Base-by-base conservation (phyloP, 1,140 invertebrate species). In the Chrysomallon squamiferum region DNA sequence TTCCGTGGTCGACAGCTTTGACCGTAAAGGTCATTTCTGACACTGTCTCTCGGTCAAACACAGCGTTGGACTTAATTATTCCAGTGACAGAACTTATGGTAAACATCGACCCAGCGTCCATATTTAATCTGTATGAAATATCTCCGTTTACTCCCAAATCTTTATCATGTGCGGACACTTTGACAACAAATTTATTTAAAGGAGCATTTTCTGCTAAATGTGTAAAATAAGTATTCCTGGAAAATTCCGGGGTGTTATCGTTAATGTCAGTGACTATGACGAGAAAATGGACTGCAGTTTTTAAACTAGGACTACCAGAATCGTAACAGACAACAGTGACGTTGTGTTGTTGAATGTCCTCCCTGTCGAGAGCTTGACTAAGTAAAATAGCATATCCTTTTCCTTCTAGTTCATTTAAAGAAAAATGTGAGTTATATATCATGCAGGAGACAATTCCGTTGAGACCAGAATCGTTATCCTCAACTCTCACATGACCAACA, bases 21-120 rank as follows among this genome's bases (percentile, higher is more conserved):
- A 96, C 89, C n/a, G 92, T 89, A 70, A 96, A 91, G 73, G 92
- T 91, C 84, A 94, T 91, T 5, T 87, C 88, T 29, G 88, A 88
- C 43, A 88, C 85, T 0, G 86, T 77, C 85, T 97, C 95, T 76
- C 92, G 90, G 80, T 97, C 95, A 47, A 97, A 86, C 63, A 90
- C 87, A 74, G 93, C 92, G 56, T 94, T 86, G 54, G 95, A 86
- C 76, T 90, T 92, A 62, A 97, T 88, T 11, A 88, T 88, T 6
- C 94, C 94, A 66, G 92, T 91, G 33, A 88, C 86, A 15, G 91
- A 86, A 72, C 94, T 91, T 41, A 95, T 89, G 72, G 92, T 89
- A 76, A 94, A 94, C 62, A 65, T 65, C 57, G 45, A 66, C 65
- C 25, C 65, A 56, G 35, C 49, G 5, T 59, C 49, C 4, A 76